Percentiles rank a stretch among this genome's conserved stretches.
Conservation (phyloP, 1,140 invertebrate genomes). For the Pseudomyrmex gracilis region DNA sequence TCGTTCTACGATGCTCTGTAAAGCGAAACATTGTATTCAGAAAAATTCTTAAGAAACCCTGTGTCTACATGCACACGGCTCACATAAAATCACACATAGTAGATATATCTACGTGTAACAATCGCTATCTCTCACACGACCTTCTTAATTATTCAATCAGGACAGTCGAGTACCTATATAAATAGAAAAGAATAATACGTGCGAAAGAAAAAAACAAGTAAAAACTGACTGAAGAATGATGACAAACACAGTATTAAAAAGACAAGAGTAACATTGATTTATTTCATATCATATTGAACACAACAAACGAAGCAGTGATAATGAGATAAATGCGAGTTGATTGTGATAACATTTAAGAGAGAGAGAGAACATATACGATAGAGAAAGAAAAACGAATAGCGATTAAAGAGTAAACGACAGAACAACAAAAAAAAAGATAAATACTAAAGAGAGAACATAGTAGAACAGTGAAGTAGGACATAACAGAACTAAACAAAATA, state of each 20-base stretch:
- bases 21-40: too few species aligned
- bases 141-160: too few species aligned
- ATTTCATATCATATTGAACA: not conserved
- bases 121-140: too few species aligned
- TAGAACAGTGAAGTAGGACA: not conserved
- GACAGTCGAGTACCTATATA: slow-evolving; percentile 80
- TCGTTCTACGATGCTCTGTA: too few species aligned
- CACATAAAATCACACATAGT: too few species aligned
- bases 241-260: slow-evolving; percentile 1
- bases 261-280: not conserved
- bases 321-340: not conserved
- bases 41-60: too few species aligned
- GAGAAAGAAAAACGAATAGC: not conserved
- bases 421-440: not conserved
- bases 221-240: slow-evolving; percentile 37
- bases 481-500: too few species aligned
- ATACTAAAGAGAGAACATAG: not conserved
- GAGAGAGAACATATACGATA: not conserved
- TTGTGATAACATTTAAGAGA: not conserved
- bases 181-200: slow-evolving; percentile 81
- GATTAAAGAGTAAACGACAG: not conserved
- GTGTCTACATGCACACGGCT: too few species aligned
- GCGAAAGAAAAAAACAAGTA: slow-evolving; percentile 47
- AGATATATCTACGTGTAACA: too few species aligned
- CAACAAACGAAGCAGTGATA: not conserved